phyloP scores from a whole-genome alignment of 2,888 invertebrate species.

The Flabesymbios commensalis region DNA sequence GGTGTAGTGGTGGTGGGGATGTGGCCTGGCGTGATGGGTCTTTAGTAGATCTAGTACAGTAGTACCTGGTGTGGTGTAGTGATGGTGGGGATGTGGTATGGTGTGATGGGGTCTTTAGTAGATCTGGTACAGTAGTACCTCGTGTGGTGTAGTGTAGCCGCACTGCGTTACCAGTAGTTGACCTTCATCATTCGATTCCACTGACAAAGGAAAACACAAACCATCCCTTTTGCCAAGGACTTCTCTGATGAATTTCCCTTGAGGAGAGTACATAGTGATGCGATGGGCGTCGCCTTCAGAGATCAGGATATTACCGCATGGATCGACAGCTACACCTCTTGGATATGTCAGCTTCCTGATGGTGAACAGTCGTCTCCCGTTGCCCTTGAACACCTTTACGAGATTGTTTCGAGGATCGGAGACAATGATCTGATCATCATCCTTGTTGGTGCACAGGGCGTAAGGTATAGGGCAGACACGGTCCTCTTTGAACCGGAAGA shows the following conservation, averaged over 20 bases:
- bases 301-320: conserved; percentile 26
- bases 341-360: conserved; percentile 19
- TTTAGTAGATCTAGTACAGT: too few species aligned
- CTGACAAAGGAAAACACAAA: conserved; percentile 24
- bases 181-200: conserved; percentile 16
- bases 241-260: conserved; percentile 25
- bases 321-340: conserved; percentile 26
- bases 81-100: too few species aligned
- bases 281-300: conserved; percentile 28
- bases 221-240: conserved; percentile 18
- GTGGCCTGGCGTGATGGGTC: too few species aligned
- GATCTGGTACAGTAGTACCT: conserved; percentile 24
- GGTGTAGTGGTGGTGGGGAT: too few species aligned
- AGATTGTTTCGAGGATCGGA: conserved; percentile 27
- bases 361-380: conserved; percentile 17
- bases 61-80: too few species aligned
- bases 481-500: conserved; percentile 12
- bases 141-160: conserved; percentile 16
- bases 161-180: conserved; percentile 27
- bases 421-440: conserved; percentile 28
- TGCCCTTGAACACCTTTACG: conserved; percentile 25
- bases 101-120: neutral
- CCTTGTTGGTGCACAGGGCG: conserved; percentile 17
- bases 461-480: conserved; percentile 21
- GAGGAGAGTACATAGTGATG: conserved; percentile 23